A percentile compares a stretch with the other conserved stretches of the same genome.
Conservation (phyloP, 2,888 invertebrate genomes). For the Dryococelus australis region DNA sequence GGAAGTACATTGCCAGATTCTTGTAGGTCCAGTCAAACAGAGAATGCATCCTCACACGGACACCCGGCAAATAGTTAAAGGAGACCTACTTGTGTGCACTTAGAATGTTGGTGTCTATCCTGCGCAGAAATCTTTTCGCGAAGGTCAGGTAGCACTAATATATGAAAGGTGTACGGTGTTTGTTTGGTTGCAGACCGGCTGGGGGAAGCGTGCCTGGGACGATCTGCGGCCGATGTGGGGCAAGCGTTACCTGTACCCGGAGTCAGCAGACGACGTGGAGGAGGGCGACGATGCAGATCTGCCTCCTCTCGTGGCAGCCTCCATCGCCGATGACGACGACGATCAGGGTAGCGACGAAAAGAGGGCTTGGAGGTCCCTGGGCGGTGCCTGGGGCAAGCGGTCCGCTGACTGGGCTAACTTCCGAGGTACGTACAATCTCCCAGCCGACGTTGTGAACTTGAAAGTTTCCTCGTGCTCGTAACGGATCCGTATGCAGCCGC, state of each 20-base stretch:
- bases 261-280: conserved; percentile 38
- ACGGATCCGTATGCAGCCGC: too few species aligned
- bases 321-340: conserved; percentile 39
- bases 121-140: too few species aligned
- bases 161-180: too few species aligned
- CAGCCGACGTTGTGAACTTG: too few species aligned
- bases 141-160: too few species aligned
- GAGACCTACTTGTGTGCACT: too few species aligned
- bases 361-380: conserved; percentile 73
- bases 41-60: too few species aligned
- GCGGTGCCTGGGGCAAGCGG: conserved; percentile 79
- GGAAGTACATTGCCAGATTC: too few species aligned
- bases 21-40: too few species aligned
- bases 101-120: too few species aligned
- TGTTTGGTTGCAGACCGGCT: conserved; percentile 53
- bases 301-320: not conserved
- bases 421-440: conserved; percentile 57
- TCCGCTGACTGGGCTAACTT: conserved; percentile 68
- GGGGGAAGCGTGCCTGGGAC: conserved; percentile 58
- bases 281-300: conserved; percentile 35
- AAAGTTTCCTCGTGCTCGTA: too few species aligned
- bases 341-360: conserved; percentile 56
- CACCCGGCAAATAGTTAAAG: too few species aligned
- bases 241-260: conserved; percentile 46
- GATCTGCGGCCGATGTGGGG: conserved; percentile 53